Conservation (phyloP, 2,888 invertebrate genomes). For the Oxyscelio sp. region DNA sequence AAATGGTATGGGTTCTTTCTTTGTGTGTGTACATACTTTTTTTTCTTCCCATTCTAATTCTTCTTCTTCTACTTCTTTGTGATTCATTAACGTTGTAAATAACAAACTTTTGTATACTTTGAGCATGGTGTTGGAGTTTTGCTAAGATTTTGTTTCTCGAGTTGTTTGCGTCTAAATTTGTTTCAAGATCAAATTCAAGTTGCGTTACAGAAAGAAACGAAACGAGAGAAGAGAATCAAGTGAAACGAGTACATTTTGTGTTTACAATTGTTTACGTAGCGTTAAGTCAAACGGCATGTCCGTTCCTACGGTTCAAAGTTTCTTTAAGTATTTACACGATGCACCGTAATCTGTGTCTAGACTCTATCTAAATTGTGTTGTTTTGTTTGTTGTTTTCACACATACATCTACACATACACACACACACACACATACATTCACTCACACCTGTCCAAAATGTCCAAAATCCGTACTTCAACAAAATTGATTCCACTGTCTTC, state of each 20-base stretch:
- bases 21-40: too few relatives aligned
- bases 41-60: too few relatives aligned
- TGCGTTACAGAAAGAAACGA: neutral
- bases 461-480: too few relatives aligned
- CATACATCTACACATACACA: slow-evolving; percentile 78
- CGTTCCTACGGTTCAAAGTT: too few relatives aligned
- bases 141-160: slow-evolving; percentile 37
- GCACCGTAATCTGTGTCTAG: too few relatives aligned
- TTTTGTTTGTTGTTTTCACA: slow-evolving; percentile 77
- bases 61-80: too few relatives aligned
- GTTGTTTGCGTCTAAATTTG: too few relatives aligned
- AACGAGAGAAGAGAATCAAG: too few relatives aligned
- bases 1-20: neutral
- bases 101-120: slow-evolving; percentile 74
- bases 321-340: too few relatives aligned
- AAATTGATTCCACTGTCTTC: slow-evolving; percentile 14
- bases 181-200: neutral
- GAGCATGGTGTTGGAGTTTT: slow-evolving; percentile 81
- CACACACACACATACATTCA: slow-evolving; percentile 75
- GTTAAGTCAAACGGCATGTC: too few relatives aligned
- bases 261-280: slow-evolving; percentile 4
- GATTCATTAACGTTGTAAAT: slow-evolving; percentile 14
- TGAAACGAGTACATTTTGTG: slow-evolving; percentile 8
- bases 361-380: slow-evolving; percentile 74
- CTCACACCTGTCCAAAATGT: slow-evolving; percentile 64